These are phyloP conservation scores for Semnornis frantzii DNA, from an alignment of 2,113 vertebrate species.

Conservation along the genomic window DNA sequence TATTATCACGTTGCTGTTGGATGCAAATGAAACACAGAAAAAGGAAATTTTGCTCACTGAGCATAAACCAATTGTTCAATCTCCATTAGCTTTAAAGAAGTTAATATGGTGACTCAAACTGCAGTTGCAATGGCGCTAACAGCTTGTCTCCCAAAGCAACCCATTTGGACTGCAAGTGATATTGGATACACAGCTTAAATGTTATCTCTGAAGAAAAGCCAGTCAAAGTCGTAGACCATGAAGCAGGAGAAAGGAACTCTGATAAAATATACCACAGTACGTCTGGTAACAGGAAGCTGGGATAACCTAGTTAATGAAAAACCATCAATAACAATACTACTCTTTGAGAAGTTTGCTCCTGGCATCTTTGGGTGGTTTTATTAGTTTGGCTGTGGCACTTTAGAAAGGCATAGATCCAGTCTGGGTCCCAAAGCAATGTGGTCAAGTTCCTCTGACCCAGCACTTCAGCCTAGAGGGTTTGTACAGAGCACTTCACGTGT, in stretches of 20 bases:
- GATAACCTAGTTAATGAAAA: conserved; percentile 65
- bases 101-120: neutral
- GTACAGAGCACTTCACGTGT: neutral
- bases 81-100: neutral
- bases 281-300: conserved; percentile 49
- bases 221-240: conserved; percentile 60
- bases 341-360: conserved; percentile 18
- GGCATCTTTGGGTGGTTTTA: conserved; percentile 25
- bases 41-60: neutral
- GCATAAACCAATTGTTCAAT: conserved; percentile 15
- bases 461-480: neutral
- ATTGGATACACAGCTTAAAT: neutral
- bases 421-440: neutral
- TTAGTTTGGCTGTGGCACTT: neutral
- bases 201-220: neutral
- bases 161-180: neutral
- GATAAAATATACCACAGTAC: neutral
- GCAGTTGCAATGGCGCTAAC: neutral
- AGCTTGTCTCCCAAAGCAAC: neutral
- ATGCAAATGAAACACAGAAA: neutral
- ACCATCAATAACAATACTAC: conserved; percentile 46
- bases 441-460: neutral
- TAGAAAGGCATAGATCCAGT: neutral
- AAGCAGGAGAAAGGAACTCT: conserved; percentile 24
- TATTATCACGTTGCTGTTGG: neutral